Evolutionary conservation across 2,113 vertebrate genomes (phyloP), one percentile per base, ranked within the genome.

Genomic region (Bufo gargarizans): DNA sequence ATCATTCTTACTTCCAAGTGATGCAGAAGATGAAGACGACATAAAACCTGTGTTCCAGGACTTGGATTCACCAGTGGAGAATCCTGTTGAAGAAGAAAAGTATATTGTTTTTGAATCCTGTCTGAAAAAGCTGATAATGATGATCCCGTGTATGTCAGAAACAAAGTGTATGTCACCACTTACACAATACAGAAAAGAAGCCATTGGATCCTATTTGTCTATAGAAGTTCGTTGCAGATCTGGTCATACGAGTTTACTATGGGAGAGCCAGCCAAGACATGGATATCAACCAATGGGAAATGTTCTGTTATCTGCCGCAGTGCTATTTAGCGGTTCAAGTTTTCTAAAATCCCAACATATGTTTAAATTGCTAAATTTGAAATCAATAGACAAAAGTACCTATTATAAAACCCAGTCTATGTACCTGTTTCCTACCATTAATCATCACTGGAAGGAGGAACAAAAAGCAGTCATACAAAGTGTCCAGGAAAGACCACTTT

Each of bases 181-280:
- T 47, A 76, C 45, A 49, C 72, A 76, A 20, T 76, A 76, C 47
- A 76, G 72, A 10, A 76, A 76, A 47, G 72, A 76, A 76, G 50
- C 45, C 4, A 47, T 19, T 49, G 72, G 72, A 49, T 76, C 72
- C 1, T 20, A 76, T 76, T 19, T 76, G 72, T 76, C 72, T 19
- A 10, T 76, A 49, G 45, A 49, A 20, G 72, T 49, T 20, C 72
- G 72, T 0, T 76, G 72, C 72, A 45, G 43, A 3, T 72, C 71
- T 45, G 71, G 71, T 47, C 71, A 72, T 72, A 72, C 71, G 19
- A 76, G 72, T 17, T 76, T 49, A 8, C 72, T 81, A 17, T 81
- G 79, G 79, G 58, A 81, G 33, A 81, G 79, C 58, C 79, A 81
- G 77, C 77, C 77, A 80, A 59, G 79, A 61, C 55, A 59, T 81